Evolutionary conservation across 2,113 vertebrate species (phyloP).

Genomic region (Vicugna pacos): DNA sequence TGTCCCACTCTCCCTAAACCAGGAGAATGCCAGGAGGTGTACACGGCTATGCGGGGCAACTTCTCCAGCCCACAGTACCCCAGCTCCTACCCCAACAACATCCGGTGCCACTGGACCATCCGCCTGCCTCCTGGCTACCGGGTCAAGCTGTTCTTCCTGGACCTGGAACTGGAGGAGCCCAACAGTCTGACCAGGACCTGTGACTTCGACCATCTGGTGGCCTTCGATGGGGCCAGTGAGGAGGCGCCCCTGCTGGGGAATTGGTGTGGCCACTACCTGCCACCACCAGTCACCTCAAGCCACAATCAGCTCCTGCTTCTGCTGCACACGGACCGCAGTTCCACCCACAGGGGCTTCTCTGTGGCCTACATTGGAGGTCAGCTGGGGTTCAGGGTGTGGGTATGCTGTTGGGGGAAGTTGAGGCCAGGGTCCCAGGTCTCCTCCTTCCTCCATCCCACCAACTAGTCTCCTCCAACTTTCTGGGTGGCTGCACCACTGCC

Average conservation of each 20-base stretch:
- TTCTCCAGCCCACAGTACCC: slow-evolving; percentile 97
- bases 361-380: slow-evolving; percentile 95
- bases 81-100: slow-evolving; percentile 96
- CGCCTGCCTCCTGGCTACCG: slow-evolving; percentile 85
- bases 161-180: slow-evolving; percentile 94
- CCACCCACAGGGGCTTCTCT: slow-evolving; percentile 92
- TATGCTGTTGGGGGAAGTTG: fast-evolving
- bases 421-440: neutral
- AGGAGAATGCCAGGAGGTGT: slow-evolving; percentile 96
- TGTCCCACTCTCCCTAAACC: neutral
- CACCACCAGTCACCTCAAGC: slow-evolving; percentile 88
- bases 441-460: neutral
- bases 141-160: slow-evolving; percentile 92
- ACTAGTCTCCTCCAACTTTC: neutral
- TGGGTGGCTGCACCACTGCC: fast-evolving
- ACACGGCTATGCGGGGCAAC: slow-evolving; percentile 91
- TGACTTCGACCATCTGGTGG: slow-evolving; percentile 93
- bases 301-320: slow-evolving; percentile 93
- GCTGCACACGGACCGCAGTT: slow-evolving; percentile 93
- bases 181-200: slow-evolving; percentile 93
- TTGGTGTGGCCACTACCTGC: slow-evolving; percentile 93
- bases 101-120: slow-evolving; percentile 92
- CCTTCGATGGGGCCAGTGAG: slow-evolving; percentile 91
- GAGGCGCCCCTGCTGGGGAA: slow-evolving; percentile 89
- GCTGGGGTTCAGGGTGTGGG: neutral